These are phyloP conservation scores for Dastarcus helophoroides DNA, from an alignment of 2,888 invertebrate genomes.

Conservation along the genomic window DNA sequence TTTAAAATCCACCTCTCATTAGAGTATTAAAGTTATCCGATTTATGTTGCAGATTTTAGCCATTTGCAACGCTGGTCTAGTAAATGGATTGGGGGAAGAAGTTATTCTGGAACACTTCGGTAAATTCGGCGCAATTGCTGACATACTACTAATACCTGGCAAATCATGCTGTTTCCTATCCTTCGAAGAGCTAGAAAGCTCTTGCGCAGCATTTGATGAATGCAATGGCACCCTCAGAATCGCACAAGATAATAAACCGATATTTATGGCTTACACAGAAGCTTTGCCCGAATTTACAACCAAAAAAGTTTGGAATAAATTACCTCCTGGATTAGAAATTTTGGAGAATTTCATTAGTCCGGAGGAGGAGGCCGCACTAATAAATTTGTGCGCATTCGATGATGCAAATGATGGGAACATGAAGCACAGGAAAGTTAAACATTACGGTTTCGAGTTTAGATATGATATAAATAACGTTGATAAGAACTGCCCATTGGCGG, in stretches of 20 bases:
- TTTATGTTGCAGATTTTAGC: slow-evolving; percentile 51
- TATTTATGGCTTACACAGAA: slow-evolving; percentile 56
- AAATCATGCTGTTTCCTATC: slow-evolving; percentile 74
- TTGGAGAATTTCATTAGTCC: slow-evolving; percentile 58
- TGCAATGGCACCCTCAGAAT: slow-evolving; percentile 50
- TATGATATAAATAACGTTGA: slow-evolving; percentile 83
- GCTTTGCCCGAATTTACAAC: slow-evolving; percentile 22
- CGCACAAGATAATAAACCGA: slow-evolving; percentile 45
- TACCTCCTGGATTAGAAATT: slow-evolving; percentile 60
- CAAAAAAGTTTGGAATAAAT: slow-evolving; percentile 29
- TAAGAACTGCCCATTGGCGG: slow-evolving; percentile 49
- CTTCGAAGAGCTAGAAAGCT: slow-evolving; percentile 42
- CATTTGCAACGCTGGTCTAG: slow-evolving; percentile 80
- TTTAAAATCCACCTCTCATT: no score
- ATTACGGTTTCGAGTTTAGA: slow-evolving; percentile 85
- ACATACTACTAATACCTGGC: slow-evolving; percentile 59
- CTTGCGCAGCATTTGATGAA: slow-evolving; percentile 44
- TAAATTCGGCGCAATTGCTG: slow-evolving; percentile 43
- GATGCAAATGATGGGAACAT: slow-evolving; percentile 41
- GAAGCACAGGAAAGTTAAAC: slow-evolving; percentile 77
- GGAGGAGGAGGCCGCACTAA: slow-evolving; percentile 52
- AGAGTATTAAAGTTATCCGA: no score
- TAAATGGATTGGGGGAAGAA: slow-evolving; percentile 63
- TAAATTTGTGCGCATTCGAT: slow-evolving; percentile 42
- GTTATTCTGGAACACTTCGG: slow-evolving; percentile 44